Conservation (phyloP, 1,140 invertebrate genomes). For the Lerema accius region DNA sequence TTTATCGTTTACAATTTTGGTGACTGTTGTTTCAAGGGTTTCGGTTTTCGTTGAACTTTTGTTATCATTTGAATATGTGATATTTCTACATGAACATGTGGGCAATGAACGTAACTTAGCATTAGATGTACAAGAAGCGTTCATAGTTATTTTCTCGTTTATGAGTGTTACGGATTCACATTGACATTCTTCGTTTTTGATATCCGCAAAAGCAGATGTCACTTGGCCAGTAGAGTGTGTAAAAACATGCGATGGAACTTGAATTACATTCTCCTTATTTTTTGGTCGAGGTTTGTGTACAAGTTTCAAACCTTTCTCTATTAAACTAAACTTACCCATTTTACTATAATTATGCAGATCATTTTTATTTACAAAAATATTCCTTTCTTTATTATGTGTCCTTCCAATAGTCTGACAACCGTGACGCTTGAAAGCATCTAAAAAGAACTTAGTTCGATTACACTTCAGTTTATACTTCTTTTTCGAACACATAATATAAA, state of each 20-base stretch:
- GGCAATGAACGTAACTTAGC: too few species aligned
- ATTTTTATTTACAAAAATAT: slow-evolving; percentile 1
- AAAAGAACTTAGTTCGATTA: slow-evolving; percentile 2
- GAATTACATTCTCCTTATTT: slow-evolving; percentile 37
- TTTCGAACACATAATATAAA: slow-evolving; percentile 47
- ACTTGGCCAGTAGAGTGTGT: slow-evolving; percentile 27
- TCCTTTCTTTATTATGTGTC: not conserved
- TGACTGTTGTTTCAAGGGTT: not conserved
- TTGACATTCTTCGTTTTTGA: not conserved
- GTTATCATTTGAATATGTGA: not conserved
- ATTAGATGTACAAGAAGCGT: not conserved
- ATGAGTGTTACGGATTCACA: slow-evolving; percentile 19
- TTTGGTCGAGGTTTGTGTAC: slow-evolving; percentile 30
- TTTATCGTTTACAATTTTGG: slow-evolving; percentile 7
- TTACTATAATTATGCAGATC: not conserved
- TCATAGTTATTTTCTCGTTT: slow-evolving; percentile 30
- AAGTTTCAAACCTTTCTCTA: slow-evolving; percentile 34
- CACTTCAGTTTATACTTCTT: slow-evolving; percentile 32
- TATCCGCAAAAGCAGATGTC: slow-evolving; percentile 2
- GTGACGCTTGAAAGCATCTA: slow-evolving; percentile 17
- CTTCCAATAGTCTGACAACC: slow-evolving; percentile 6
- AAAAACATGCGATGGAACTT: slow-evolving; percentile 32
- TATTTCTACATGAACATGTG: too few species aligned
- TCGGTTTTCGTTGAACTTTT: slow-evolving; percentile 10
- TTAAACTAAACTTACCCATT: slow-evolving; percentile 16